phyloP scores from a whole-genome alignment of 2,113 vertebrate species.

The Lepisosteus oculatus region DNA sequence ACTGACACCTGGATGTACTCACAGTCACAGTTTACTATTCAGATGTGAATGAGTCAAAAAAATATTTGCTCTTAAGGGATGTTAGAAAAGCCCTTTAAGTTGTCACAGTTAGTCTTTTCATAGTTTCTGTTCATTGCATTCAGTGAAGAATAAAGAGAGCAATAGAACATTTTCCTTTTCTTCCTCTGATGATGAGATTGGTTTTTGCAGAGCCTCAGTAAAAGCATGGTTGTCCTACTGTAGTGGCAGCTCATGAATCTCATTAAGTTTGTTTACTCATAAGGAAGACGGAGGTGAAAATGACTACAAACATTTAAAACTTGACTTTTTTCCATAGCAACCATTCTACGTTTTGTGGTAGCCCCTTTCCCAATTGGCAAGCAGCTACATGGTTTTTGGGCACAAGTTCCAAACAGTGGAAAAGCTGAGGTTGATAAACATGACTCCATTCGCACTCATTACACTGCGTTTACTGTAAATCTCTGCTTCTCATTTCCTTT shows the following conservation, averaged over 20 bases:
- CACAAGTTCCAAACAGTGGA: not conserved
- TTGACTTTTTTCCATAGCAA: not conserved
- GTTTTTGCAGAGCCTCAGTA: conserved; percentile 29
- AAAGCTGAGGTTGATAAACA: conserved; percentile 11
- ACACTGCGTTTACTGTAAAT: conserved; percentile 23
- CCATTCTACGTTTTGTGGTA: not conserved
- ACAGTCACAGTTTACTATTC: not conserved
- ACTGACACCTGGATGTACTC: not conserved
- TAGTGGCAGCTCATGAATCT: conserved; percentile 46
- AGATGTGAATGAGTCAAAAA: no score
- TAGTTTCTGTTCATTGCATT: no score
- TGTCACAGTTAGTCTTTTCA: no score
- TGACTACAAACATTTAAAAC: not conserved
- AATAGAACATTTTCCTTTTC: conserved; percentile 23
- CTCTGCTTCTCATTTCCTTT: conserved; percentile 7
- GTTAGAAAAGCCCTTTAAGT: no score
- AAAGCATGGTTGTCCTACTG: conserved; percentile 31
- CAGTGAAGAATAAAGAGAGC: no score
- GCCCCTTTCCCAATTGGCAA: not conserved
- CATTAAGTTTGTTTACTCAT: conserved; percentile 49
- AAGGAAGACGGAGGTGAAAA: conserved; percentile 16
- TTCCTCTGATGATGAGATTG: conserved; percentile 47
- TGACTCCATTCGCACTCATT: conserved; percentile 21
- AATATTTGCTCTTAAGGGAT: no score
- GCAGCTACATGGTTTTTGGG: not conserved